phyloP scores from a whole-genome alignment of 2,113 vertebrate species.

The Sapayoa aenigma region DNA sequence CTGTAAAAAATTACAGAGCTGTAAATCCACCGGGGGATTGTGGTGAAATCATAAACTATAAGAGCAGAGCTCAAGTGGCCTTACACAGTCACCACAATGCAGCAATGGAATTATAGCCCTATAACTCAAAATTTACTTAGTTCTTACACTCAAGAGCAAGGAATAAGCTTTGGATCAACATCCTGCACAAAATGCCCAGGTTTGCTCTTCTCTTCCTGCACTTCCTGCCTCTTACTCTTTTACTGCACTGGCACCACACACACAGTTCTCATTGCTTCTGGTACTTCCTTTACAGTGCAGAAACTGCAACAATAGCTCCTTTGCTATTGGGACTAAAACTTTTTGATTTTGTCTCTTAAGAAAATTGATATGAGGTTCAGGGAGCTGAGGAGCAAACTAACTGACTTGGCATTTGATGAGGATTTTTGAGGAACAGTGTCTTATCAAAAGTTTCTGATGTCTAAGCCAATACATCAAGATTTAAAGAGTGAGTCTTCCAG shows the following conservation, averaged over 20 bases:
- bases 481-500: not conserved
- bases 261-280: not conserved
- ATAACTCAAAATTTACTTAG: conserved; percentile 60
- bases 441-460: not conserved
- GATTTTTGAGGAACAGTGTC: not conserved
- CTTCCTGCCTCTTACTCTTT: not conserved
- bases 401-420: not conserved
- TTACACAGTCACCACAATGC: conserved; percentile 37
- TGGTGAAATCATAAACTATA: conserved; percentile 55
- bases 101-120: conserved; percentile 59
- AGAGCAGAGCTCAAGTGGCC: conserved; percentile 57
- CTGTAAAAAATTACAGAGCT: conserved; percentile 59
- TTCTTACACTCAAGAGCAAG: conserved; percentile 25
- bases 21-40: conserved; percentile 57
- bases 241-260: not conserved
- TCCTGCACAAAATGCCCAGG: not conserved
- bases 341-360: not conserved
- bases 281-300: not conserved
- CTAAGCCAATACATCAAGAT: not conserved
- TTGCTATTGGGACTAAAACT: not conserved
- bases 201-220: not conserved
- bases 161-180: not conserved
- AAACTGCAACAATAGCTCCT: not conserved
- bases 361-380: not conserved
- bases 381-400: not conserved